These are phyloP conservation scores for Netelia inedita DNA, from an alignment of 2,888 invertebrate genomes.

Conservation along the genomic window DNA sequence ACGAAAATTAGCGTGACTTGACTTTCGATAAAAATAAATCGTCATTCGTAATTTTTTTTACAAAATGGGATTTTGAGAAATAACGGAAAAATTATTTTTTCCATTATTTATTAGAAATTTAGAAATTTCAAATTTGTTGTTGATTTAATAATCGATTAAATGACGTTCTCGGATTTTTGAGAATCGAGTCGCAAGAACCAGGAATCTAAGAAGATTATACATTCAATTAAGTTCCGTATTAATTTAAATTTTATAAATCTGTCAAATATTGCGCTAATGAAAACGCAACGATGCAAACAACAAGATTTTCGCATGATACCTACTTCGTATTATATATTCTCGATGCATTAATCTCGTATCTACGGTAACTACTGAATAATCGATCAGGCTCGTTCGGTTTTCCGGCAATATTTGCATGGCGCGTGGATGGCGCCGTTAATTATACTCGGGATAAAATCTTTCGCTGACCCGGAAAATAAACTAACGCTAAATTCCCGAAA, in stretches of 20 bases:
- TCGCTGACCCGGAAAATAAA: conserved; percentile 65
- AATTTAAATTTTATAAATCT: neutral
- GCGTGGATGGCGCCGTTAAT: conserved; percentile 56
- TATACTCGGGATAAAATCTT: conserved; percentile 53
- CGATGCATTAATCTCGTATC: neutral
- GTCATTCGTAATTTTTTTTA: no score
- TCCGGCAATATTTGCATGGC: conserved; percentile 25
- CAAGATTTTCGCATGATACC: neutral
- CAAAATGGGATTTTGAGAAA: neutral
- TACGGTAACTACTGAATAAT: conserved; percentile 10
- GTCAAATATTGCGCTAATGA: neutral
- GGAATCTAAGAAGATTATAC: neutral
- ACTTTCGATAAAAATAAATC: no score
- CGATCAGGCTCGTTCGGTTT: conserved; percentile 13
- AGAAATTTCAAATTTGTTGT: neutral
- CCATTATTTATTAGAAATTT: neutral
- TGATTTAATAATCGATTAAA: no score
- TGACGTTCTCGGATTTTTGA: no score
- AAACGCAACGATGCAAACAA: neutral
- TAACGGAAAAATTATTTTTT: neutral
- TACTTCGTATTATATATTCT: neutral
- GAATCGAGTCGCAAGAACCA: no score
- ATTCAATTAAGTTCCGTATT: neutral
- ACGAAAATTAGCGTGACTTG: no score
- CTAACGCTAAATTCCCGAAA: conserved; percentile 65